Base-by-base conservation (phyloP, 2,797 vertebrate genomes). In the Jordanella pulchra region DNA sequence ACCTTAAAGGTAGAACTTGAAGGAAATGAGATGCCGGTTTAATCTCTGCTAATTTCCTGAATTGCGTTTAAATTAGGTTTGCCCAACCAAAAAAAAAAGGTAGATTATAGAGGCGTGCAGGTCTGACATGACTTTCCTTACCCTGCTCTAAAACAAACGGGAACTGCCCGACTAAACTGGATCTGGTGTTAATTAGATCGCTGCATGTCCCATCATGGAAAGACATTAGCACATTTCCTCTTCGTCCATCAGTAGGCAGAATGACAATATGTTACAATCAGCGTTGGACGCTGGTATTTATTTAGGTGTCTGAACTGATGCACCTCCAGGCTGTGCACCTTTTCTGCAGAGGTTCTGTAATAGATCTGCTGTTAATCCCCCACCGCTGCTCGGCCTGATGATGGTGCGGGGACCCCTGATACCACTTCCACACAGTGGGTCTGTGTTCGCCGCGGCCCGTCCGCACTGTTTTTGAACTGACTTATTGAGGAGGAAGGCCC, bases 261-360 rank as follows among this genome's bases (percentile, higher is more conserved):
- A 86, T 89, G 70, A 78, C 83, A 76, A 89, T 92, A 89, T 79
- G 81, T 92, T 87, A 65, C 89, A 91, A 92, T 93, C 90, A 91
- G 84, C 25, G 79, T 75, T 53, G 47, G 82, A 45, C 63, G 80
- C 72, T 86, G 74, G 73, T 85, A 83, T 93, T 92, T 87, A 85
- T 90, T 83, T 82, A 80, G 77, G 69, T 71, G 82, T 74, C 77
- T 66, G 75, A 79, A 71, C 60, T 45, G 73, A 89, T 79, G 83
- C 91, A 84, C 89, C 87, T 86, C 9, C 65, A 84, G 90, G 86
- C 86, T 32, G 69, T 79, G 77, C 72, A 67, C 79, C 83, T 86
- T 80, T 84, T 78, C 73, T 77, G 76, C 67, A 50, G 65, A 64
- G 79, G 76, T 63, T 81, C 74, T 81, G 81, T 88, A 83, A 86